Base-by-base conservation (phyloP, 2,888 invertebrate genomes). In the Chymomyza fuscimana region DNA sequence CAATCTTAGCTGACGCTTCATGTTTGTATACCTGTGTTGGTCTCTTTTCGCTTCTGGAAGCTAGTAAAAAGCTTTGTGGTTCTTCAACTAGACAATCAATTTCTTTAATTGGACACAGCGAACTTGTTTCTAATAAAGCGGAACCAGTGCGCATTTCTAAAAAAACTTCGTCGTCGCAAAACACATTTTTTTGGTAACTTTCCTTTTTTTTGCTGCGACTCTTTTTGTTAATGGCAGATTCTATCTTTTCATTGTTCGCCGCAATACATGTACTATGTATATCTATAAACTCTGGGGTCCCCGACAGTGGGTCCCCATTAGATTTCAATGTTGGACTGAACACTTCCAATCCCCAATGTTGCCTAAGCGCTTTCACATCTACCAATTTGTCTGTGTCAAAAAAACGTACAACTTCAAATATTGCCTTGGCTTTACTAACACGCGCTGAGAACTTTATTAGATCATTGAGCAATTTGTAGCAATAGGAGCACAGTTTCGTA, bases 401-500 rank as follows among this genome's bases (percentile, higher is more conserved):
- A 46, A 46, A 46, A 12, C 40, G 40, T 12, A 46, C 2, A 46
- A 12, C 40, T 46, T 46, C 12, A 46, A 46, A 46, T 46, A 46
- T 46, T 46, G 10, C 40, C 2, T 46, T 46, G 40, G 40, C 12
- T 12, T 46, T 46, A 12, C 40, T 46, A 7, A 12, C 40, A 12
- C 40, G 40, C 12, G 40, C 40, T 46, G 40, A 46, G 40, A 46
- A 46, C 71, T 6, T 46, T 62, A 29, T 86, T 85, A n/a, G 82
- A 40, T 77, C 77, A 62, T 10, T 69, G 72, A 10, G 82, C 86
- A 10, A 82, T 63, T 25, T 76, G 70, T 9, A 86, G 82, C 46
- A 82, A 77, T 25, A 82, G 81, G 2, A 52, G 25, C 5, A 74
- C 76, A 56, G 82, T 82, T 86, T 82, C n/a, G 29, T 62, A 16